A percentile compares a stretch with the other conserved stretches of the same genome.
Conservation (phyloP, 2,888 invertebrate genomes). For the Eucriotettix oculatus region DNA sequence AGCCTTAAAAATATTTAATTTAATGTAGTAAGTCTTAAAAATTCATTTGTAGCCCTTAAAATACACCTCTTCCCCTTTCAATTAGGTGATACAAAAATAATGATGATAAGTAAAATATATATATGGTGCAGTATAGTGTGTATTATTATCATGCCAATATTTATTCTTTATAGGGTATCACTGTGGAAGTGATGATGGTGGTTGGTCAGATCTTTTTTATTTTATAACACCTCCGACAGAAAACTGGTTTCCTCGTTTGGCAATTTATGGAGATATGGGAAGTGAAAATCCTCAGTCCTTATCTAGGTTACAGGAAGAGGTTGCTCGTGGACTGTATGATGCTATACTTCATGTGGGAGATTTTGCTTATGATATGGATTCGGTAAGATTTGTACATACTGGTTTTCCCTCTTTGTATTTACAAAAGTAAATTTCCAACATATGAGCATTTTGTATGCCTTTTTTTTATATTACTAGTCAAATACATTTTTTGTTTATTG, state of each 20-base stretch:
- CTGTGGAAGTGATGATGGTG: conserved; percentile 20
- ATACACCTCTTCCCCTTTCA: too few species aligned
- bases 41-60: too few species aligned
- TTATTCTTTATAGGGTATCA: conserved; percentile 17
- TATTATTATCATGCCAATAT: too few species aligned
- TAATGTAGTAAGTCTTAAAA: too few species aligned
- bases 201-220: conserved; percentile 27
- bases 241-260: conserved; percentile 26
- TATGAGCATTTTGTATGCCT: too few species aligned
- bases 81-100: too few species aligned
- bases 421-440: too few species aligned
- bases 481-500: too few species aligned
- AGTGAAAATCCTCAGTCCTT: conserved; percentile 31
- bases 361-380: conserved; percentile 31
- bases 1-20: too few species aligned
- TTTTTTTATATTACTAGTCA: too few species aligned
- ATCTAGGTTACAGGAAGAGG: conserved; percentile 28
- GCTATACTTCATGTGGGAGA: conserved; percentile 33
- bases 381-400: conserved; percentile 19
- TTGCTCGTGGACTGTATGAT: conserved; percentile 27
- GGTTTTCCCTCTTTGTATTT: background rate
- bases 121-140: too few species aligned
- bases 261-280: conserved; percentile 35
- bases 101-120: too few species aligned
- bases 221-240: conserved; percentile 23